A percentile compares a stretch with the other conserved stretches of the same genome.
phyloP scores from a whole-genome alignment of 2,797 vertebrate genomes.

The Nothura maculosa region DNA sequence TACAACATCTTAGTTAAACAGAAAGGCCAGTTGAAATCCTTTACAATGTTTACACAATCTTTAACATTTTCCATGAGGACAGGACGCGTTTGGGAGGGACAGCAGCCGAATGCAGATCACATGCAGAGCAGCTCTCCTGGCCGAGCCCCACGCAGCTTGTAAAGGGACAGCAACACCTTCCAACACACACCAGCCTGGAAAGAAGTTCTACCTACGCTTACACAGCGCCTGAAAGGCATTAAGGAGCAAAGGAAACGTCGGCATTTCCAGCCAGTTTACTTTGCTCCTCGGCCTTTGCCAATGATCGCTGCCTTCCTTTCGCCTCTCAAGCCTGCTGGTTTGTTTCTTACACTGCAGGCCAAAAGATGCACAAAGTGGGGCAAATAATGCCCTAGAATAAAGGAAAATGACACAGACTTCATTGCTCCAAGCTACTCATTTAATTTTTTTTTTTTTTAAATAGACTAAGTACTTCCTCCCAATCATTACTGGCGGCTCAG shows the following conservation, averaged over 20 bases:
- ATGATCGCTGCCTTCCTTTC: background rate
- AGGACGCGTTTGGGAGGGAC: background rate
- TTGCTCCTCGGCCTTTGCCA: background rate
- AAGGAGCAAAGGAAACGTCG: background rate
- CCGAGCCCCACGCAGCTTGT: background rate
- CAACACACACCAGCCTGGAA: background rate
- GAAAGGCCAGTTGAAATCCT: slow-evolving; percentile 11
- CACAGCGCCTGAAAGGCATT: background rate
- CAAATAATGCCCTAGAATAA: slow-evolving; percentile 10
- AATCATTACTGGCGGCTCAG: background rate
- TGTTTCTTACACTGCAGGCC: background rate
- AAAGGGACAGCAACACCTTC: background rate
- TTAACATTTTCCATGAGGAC: slow-evolving; percentile 43
- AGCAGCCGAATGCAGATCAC: background rate
- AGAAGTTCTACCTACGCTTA: background rate
- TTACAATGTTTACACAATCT: slow-evolving; percentile 12
- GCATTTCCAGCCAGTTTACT: slow-evolving; percentile 4
- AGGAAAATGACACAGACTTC: background rate
- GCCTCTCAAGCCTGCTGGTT: background rate
- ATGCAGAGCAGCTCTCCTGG: background rate
- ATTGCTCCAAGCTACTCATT: background rate
- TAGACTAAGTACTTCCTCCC: background rate
- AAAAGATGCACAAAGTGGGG: background rate
- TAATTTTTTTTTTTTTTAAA: background rate
- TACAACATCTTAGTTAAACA: slow-evolving; percentile 4